A percentile compares a stretch with the other conserved stretches of the same genome.
These are phyloP conservation scores for Acronicta psi DNA, from an alignment of 2,888 invertebrate genomes.

Conservation along the genomic window DNA sequence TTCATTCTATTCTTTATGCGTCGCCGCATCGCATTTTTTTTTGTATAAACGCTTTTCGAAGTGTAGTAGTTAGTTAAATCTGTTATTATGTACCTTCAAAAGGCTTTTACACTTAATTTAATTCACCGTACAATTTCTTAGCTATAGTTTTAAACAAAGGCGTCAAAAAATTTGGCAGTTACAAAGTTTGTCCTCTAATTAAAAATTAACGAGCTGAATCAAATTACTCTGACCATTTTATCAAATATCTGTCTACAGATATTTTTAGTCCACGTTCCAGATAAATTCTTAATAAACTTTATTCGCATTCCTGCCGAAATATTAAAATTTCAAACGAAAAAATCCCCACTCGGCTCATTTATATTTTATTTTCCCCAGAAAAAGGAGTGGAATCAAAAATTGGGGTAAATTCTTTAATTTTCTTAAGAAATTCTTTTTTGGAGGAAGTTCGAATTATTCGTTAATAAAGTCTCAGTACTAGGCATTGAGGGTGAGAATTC, in stretches of 20 bases:
- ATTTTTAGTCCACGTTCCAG: slow-evolving; percentile 44
- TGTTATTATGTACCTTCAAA: slow-evolving; percentile 5
- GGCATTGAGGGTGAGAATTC: slow-evolving; percentile 69
- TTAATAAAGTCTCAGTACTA: slow-evolving; percentile 77
- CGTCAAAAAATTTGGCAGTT: slow-evolving; percentile 36
- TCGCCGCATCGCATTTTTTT: background rate
- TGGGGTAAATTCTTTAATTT: slow-evolving; percentile 80
- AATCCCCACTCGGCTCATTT: slow-evolving; percentile 72
- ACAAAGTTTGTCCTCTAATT: slow-evolving; percentile 45
- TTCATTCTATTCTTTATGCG: too few species aligned
- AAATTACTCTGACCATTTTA: slow-evolving; percentile 51
- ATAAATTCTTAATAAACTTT: slow-evolving; percentile 72
- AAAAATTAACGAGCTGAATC: slow-evolving; percentile 53
- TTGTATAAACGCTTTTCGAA: background rate
- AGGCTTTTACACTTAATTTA: slow-evolving; percentile 22
- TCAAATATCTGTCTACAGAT: slow-evolving; percentile 54
- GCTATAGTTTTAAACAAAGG: slow-evolving; percentile 36
- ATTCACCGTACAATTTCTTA: slow-evolving; percentile 15
- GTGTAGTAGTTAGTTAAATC: background rate
- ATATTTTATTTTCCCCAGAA: slow-evolving; percentile 71
- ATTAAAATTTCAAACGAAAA: slow-evolving; percentile 69
- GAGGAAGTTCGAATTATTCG: slow-evolving; percentile 80
- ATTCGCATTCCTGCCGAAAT: slow-evolving; percentile 57
- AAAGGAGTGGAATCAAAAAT: slow-evolving; percentile 72
- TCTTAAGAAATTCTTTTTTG: slow-evolving; percentile 77